phyloP scores from a whole-genome alignment of 1,140 invertebrate species.

The Euschistus heros region DNA sequence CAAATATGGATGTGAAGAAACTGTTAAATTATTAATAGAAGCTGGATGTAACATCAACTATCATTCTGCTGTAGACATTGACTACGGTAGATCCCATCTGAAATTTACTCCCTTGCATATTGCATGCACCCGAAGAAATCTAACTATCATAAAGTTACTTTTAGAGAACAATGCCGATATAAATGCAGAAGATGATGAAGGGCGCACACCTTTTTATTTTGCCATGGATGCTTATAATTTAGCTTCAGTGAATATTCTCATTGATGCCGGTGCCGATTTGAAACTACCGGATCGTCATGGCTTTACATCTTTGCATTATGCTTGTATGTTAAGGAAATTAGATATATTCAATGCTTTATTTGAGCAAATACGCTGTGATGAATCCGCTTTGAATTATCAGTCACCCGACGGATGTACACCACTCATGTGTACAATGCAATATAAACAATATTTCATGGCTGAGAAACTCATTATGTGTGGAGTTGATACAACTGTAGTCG shows the following conservation, averaged over 20 bases:
- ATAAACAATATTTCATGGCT: neutral
- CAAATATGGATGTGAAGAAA: neutral
- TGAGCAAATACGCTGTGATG: neutral
- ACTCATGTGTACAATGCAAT: constrained; percentile 9
- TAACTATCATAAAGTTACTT: constrained; percentile 4
- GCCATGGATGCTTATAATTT: neutral
- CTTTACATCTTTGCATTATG: constrained; percentile 2
- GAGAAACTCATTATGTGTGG: constrained; percentile 8
- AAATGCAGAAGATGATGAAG: neutral
- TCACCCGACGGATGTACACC: constrained; percentile 7
- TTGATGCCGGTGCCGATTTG: neutral
- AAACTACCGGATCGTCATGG: neutral
- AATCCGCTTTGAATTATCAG: neutral
- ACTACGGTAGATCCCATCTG: neutral
- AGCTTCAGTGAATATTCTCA: neutral
- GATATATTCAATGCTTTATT: constrained; percentile 13
- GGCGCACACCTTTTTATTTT: neutral
- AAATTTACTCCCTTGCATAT: constrained; percentile 6
- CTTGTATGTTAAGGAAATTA: neutral
- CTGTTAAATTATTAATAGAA: constrained; percentile 4
- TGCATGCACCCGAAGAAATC: neutral
- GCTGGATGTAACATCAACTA: neutral
- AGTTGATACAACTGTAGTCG: constrained; percentile 8
- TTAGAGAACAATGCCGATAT: constrained; percentile 7
- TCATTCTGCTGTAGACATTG: neutral